Percentiles rank a stretch among this genome's conserved stretches.
Evolutionary conservation across 2,888 invertebrate genomes (phyloP).

Genomic region (Phragmatobia fuliginosa): DNA sequence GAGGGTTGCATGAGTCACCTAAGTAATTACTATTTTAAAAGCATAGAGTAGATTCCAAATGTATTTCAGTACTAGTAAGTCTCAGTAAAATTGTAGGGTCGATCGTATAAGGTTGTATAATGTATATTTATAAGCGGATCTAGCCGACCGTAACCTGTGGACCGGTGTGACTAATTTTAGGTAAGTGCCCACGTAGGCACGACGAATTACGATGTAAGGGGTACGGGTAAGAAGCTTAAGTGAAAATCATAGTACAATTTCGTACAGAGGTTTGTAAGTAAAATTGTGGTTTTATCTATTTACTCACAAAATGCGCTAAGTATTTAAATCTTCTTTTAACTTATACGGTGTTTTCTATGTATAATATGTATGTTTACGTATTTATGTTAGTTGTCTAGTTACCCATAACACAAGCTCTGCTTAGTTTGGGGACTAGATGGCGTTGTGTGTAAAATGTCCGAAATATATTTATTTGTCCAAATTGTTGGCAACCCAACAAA

Average conservation of each 20-base stretch:
- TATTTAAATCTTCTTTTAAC: neutral
- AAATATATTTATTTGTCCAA: too few relatives aligned
- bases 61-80: constrained; percentile 27
- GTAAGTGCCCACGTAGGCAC: constrained; percentile 69
- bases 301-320: constrained; percentile 21
- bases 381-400: too few relatives aligned
- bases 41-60: constrained; percentile 18
- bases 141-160: constrained; percentile 51
- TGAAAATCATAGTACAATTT: constrained; percentile 66
- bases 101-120: constrained; percentile 44
- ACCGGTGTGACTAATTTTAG: constrained; percentile 63
- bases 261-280: constrained; percentile 53
- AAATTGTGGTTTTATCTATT: constrained; percentile 39
- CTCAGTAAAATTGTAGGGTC: constrained; percentile 42
- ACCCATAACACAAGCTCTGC: too few relatives aligned
- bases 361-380: too few relatives aligned
- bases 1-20: neutral
- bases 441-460: too few relatives aligned
- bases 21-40: constrained; percentile 9
- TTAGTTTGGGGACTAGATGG: too few relatives aligned
- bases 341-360: too few relatives aligned
- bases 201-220: constrained; percentile 56
- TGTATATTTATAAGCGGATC: constrained; percentile 58
- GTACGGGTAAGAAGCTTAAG: constrained; percentile 64
- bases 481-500: too few relatives aligned